Base-by-base conservation (phyloP, 2,797 vertebrate species). In the Protonibea diacanthus region DNA sequence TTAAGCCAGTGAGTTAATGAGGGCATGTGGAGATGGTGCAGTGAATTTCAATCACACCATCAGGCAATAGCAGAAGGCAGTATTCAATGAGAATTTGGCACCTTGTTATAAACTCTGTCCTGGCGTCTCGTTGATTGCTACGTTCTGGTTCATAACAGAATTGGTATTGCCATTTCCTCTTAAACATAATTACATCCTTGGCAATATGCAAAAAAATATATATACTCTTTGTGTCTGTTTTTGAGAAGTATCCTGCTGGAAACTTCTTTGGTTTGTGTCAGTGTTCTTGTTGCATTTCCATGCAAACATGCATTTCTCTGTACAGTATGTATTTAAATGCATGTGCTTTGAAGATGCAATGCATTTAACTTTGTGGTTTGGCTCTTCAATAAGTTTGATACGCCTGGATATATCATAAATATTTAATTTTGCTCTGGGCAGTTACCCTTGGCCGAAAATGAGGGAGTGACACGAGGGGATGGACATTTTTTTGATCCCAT, bases 401-500 rank as follows among this genome's bases (percentile, higher is more conserved):
- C 25, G 1, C 12, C 10, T 27, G 53, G 14, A 58, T 21, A 18
- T 40, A 23, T 51, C 3, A 27, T 76, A 27, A n/a, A 87, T 75
- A 33, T 74, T 76, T 58, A 0, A 85, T 68, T 51, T 59, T 8
- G 48, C 52, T 73, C 55, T 45, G 21, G 59, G 27, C 20, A 21
- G 51, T 71, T 11, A 21, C 20, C 67, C 58, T 66, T 71, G 8
- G 57, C 15, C 2, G 45, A 10, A 11, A 55, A 47, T 45, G 40
- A 76, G 1, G 21, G 33, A 76, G 45, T 23, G 56, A 53, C 52
- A 69, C 72, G 45, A 47, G 13, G 12, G 12, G 23, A 72, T 57
- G 55, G 72, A 47, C 69, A 18, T 47, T 77, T 60, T 60, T 58
- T 15, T 75, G 29, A 84, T 76, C 27, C 42, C 65, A 49, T 82